These are phyloP conservation scores for Esox niger DNA, from an alignment of 2,113 vertebrate genomes.

Conservation along the genomic window DNA sequence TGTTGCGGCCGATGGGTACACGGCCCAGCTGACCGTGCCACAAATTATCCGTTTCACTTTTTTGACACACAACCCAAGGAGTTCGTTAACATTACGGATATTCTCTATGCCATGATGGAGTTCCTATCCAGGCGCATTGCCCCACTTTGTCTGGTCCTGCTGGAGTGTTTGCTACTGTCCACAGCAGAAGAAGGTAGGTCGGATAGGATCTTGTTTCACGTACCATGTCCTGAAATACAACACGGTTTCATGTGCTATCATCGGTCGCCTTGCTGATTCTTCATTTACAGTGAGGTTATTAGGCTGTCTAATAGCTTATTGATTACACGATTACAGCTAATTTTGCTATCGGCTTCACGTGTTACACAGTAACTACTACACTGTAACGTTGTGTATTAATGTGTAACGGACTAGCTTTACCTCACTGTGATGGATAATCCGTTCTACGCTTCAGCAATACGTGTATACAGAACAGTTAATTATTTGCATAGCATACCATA, in stretches of 20 bases:
- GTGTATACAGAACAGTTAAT: no score
- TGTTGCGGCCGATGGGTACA: constrained; percentile 49
- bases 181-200: constrained; percentile 74
- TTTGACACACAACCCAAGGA: constrained; percentile 3
- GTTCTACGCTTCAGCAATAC: no score
- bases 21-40: constrained; percentile 59
- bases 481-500: no score
- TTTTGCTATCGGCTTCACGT: no score
- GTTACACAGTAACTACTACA: no score
- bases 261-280: no score
- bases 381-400: no score
- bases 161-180: constrained; percentile 43
- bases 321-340: no score
- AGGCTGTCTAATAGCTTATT: no score
- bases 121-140: constrained; percentile 51
- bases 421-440: no score
- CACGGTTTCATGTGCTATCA: not conserved
- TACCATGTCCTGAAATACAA: not conserved
- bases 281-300: no score
- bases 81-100: constrained; percentile 17
- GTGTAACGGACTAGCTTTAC: no score
- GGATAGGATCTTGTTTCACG: not conserved
- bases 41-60: constrained; percentile 8
- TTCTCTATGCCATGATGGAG: constrained; percentile 58
- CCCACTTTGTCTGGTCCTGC: constrained; percentile 57